These are phyloP conservation scores for Phorcus lineatus DNA, from an alignment of 2,888 invertebrate species.

Conservation along the genomic window DNA sequence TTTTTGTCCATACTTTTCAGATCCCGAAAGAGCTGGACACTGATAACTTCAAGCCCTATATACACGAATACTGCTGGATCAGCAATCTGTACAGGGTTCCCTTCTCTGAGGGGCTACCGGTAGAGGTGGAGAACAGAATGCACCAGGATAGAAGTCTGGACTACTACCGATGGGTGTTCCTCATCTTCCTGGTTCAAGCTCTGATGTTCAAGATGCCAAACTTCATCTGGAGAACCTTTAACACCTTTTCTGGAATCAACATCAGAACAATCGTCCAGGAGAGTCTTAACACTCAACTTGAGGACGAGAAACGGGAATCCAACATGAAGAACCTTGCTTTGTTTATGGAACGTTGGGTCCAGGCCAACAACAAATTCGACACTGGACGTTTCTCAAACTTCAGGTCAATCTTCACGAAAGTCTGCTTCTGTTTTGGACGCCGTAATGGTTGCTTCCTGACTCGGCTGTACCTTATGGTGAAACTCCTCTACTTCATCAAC, in stretches of 20 bases:
- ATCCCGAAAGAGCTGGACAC: neutral
- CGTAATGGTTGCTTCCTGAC: constrained; percentile 56
- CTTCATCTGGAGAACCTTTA: constrained; percentile 76
- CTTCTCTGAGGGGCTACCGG: neutral
- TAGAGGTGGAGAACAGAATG: neutral
- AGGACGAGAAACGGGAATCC: constrained; percentile 48
- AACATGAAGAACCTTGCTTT: constrained; percentile 52
- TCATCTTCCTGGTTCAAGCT: constrained; percentile 38
- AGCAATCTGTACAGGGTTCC: neutral
- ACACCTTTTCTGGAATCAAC: constrained; percentile 58
- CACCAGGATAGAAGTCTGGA: neutral
- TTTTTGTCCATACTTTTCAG: neutral
- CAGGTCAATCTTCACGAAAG: neutral
- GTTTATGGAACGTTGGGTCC: constrained; percentile 57
- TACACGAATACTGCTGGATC: neutral
- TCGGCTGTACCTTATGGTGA: constrained; percentile 54
- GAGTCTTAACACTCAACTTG: constrained; percentile 52
- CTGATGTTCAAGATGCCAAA: neutral
- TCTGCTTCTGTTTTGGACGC: neutral
- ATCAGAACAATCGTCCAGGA: constrained; percentile 45
- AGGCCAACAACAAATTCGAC: constrained; percentile 11
- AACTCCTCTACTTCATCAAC: constrained; percentile 53
- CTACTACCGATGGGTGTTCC: constrained; percentile 24
- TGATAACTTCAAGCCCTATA: neutral
- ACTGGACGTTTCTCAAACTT: neutral